A percentile compares a stretch with the other conserved stretches of the same genome.
These are phyloP conservation scores for Thalassophryne amazonica DNA, from an alignment of 2,797 vertebrate genomes.

Conservation along the genomic window DNA sequence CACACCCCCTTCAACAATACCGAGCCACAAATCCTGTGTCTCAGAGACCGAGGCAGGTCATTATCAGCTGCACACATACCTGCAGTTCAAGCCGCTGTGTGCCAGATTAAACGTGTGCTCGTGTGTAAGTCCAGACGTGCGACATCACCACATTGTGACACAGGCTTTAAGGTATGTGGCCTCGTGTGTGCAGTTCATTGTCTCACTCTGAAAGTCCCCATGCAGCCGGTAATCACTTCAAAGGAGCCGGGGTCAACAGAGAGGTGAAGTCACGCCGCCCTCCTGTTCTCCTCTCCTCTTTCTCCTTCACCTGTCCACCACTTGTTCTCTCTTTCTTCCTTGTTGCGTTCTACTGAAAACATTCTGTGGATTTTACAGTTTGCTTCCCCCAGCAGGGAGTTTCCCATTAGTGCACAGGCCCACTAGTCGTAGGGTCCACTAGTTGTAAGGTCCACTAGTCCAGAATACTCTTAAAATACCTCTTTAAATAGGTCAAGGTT, in stretches of 20 bases:
- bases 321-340: slow-evolving; percentile 30
- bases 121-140: slow-evolving; percentile 42
- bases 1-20: slow-evolving; percentile 38
- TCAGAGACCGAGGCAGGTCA: slow-evolving; percentile 45
- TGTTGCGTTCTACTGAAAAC: slow-evolving; percentile 20
- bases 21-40: slow-evolving; percentile 32
- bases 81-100: too few relatives aligned
- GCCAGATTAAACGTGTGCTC: too few relatives aligned
- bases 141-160: slow-evolving; percentile 45
- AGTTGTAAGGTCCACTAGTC: too few relatives aligned
- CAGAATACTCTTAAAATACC: too few relatives aligned
- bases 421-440: too few relatives aligned
- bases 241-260: slow-evolving; percentile 69
- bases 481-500: too few relatives aligned
- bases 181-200: slow-evolving; percentile 64
- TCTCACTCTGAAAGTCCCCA: slow-evolving; percentile 58
- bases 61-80: slow-evolving; percentile 47
- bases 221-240: slow-evolving; percentile 69
- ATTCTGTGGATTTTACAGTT: too few relatives aligned
- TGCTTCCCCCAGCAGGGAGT: too few relatives aligned
- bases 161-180: slow-evolving; percentile 64
- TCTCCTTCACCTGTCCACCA: slow-evolving; percentile 46
- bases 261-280: slow-evolving; percentile 64
- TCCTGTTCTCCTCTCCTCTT: slow-evolving; percentile 46
- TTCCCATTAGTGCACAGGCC: too few relatives aligned